Evolutionary conservation across 2,113 vertebrate genomes (phyloP).

Genomic region (Vombatus ursinus): DNA sequence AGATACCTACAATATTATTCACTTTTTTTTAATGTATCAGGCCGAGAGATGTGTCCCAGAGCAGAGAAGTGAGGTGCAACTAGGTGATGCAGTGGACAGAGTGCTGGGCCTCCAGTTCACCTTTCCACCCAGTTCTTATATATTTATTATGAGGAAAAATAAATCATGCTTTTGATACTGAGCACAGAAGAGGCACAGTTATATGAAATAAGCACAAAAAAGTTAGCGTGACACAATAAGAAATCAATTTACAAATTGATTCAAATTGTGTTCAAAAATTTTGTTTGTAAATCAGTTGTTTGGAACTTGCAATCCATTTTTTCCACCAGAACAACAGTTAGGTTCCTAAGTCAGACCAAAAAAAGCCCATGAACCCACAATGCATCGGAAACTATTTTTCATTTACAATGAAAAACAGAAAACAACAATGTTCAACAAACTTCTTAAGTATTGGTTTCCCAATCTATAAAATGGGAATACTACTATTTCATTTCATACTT

Average conservation of each 20-base stretch:
- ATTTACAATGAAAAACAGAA: not conserved
- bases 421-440: not conserved
- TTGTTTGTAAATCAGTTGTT: not conserved
- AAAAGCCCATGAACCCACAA: not conserved
- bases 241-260: not conserved
- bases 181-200: not conserved
- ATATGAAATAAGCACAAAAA: not conserved
- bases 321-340: not conserved
- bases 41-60: not conserved
- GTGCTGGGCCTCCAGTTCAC: too few relatives aligned
- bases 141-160: not conserved
- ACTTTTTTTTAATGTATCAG: not conserved
- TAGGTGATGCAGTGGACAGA: too few relatives aligned
- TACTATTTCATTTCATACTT: not conserved
- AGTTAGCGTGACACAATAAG: not conserved
- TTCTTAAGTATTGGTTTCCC: not conserved
- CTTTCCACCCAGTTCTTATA: too few relatives aligned
- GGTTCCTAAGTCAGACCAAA: not conserved
- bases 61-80: too few relatives aligned
- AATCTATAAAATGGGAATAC: not conserved
- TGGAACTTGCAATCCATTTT: not conserved
- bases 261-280: not conserved
- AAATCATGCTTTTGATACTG: not conserved
- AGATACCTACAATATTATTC: constrained; percentile 3
- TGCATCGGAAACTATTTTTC: not conserved